Evolutionary conservation across 2,888 invertebrate genomes (phyloP), one percentile per base, ranked within the genome.

Genomic region (Drosophila birchii): DNA sequence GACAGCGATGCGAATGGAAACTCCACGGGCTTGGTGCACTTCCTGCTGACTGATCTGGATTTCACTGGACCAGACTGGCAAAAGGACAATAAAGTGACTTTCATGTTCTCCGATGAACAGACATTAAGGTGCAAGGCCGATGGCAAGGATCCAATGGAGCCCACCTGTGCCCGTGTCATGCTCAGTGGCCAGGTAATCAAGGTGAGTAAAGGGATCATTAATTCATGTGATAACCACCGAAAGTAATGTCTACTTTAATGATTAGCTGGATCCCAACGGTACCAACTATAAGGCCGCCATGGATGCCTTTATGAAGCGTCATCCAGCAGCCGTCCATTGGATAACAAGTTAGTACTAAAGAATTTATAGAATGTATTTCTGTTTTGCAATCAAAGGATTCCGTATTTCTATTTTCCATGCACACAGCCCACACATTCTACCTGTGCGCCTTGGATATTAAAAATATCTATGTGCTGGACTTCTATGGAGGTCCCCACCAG

Each of bases 341-440:
- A 67, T 90, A 29, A 72, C 69, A 53, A 76, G 92, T 92, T 76
- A 39, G 56, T 14, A 9, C 11, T 18, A 1, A 1, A 29, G n/a
- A 29, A n/a, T 29, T 51, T 20, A 34, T 34, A n/a, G 11, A n/a
- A n/a, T 26, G 16, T 2, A 7, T 12, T n/a, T 43, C 5, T 20
- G 9, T 20, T 20, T 20, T 34, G 1, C 14, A 5, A 20, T 11
- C 14, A 16, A 54, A 51, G n/a, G 47, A 39, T 20, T 53, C 11
- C 12, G 6, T 14, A 4, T 8, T 7, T 44, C 9, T 73, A 67
- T 58, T 93, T 94, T 26, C 23, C 16, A 26, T 16, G 11, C 2
- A n/a, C 2, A n/a, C 92, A 96, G 96, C 94, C 88, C 97, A 97
- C 91, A 91, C 94, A 23, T 97, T 96, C 93, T 96, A 95, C 87